Evolutionary conservation across 2,797 vertebrate species (phyloP).

Genomic region (Triplophysa bombifrons): DNA sequence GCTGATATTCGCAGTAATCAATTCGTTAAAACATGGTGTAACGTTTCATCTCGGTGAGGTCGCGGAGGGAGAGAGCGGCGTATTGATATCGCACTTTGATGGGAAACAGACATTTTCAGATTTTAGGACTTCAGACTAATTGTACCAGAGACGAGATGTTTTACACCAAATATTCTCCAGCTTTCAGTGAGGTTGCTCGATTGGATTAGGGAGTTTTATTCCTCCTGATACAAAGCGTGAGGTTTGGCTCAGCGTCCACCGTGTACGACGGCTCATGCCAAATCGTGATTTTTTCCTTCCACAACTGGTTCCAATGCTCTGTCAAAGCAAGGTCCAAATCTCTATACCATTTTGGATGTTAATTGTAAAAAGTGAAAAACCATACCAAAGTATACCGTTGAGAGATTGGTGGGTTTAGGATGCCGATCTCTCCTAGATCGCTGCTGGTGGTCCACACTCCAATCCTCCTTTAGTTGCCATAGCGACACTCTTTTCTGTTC

Average conservation of each 20-base stretch:
- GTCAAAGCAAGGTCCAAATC: slow-evolving; percentile 77
- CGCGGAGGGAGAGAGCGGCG: slow-evolving; percentile 28
- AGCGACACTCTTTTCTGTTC: slow-evolving; percentile 55
- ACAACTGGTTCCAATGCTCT: slow-evolving; percentile 65
- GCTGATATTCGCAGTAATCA: slow-evolving; percentile 73
- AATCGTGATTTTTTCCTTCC: slow-evolving; percentile 78
- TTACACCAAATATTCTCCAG: slow-evolving; percentile 49
- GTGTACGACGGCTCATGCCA: slow-evolving; percentile 70
- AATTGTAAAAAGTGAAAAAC: slow-evolving; percentile 64
- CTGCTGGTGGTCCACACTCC: slow-evolving; percentile 60
- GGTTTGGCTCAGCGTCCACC: slow-evolving; percentile 72
- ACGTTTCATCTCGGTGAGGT: slow-evolving; percentile 9
- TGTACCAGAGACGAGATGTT: slow-evolving; percentile 41
- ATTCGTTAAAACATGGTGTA: slow-evolving; percentile 65
- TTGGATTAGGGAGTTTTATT: slow-evolving; percentile 61
- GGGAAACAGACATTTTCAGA: slow-evolving; percentile 48
- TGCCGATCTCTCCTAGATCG: slow-evolving; percentile 37
- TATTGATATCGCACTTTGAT: slow-evolving; percentile 55
- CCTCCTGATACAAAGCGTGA: slow-evolving; percentile 71
- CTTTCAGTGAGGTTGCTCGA: slow-evolving; percentile 71
- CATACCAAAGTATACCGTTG: slow-evolving; percentile 56
- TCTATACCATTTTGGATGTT: slow-evolving; percentile 71
- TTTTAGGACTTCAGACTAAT: slow-evolving; percentile 42
- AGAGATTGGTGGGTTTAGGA: slow-evolving; percentile 41
- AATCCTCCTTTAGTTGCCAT: slow-evolving; percentile 58